phyloP scores from a whole-genome alignment of 2,797 vertebrate genomes.

The Rousettus madagascariensis region DNA sequence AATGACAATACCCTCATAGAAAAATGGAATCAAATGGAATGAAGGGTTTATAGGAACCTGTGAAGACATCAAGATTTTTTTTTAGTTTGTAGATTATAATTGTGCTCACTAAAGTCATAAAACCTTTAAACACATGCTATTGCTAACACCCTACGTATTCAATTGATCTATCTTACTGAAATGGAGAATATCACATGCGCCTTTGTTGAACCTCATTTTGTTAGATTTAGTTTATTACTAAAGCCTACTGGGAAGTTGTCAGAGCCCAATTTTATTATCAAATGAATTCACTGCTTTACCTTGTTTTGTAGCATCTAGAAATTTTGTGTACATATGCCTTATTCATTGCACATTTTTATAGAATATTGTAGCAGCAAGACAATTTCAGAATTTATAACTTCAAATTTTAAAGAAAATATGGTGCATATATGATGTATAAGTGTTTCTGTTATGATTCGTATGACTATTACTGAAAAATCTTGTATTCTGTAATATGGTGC shows the following conservation, averaged over 20 bases:
- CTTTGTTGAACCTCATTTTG: background rate
- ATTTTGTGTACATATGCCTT: background rate
- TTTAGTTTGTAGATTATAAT: background rate
- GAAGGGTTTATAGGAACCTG: background rate
- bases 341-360: background rate
- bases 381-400: background rate
- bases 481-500: background rate
- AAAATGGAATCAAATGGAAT: background rate
- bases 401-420: background rate
- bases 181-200: background rate
- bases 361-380: background rate
- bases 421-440: background rate
- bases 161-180: background rate
- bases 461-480: background rate
- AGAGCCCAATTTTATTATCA: background rate
- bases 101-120: background rate
- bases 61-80: background rate
- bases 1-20: background rate
- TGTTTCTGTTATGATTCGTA: slow-evolving; percentile 1
- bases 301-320: background rate
- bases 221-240: background rate
- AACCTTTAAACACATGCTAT: background rate
- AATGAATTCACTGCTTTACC: background rate
- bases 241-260: background rate
- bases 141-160: background rate